Evolutionary conservation across 2,888 invertebrate genomes (phyloP), one percentile per base, ranked within the genome.

Genomic region (Athalia circularis): DNA sequence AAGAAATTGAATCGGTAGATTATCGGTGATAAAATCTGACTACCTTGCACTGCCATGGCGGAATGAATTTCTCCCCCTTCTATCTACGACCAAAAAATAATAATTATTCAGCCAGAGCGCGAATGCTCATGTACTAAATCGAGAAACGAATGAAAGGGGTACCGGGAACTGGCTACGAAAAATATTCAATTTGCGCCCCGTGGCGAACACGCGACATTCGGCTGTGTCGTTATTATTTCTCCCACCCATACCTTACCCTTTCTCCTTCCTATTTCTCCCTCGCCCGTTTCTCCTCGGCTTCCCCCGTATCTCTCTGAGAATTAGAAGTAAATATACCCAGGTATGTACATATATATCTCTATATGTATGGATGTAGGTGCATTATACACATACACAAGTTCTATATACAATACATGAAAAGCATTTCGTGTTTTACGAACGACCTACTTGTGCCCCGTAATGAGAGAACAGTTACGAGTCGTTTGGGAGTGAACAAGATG

Each of bases 161-260:
- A 62, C 76, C 76, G 72, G 72, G 72, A 48, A 72, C 76, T 62
- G 29, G 76, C 76, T 47, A 62, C 45, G 67, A 77, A 70, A 77
- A 72, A 77, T 77, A 77, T 77, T 70, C 77, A 77, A 77, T 77
- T 77, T 70, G 70, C 77, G 48, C 65, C 62, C 70, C 77, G 77
- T 72, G 62, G 61, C 45, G 70, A 77, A 67, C 52, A 61, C 68
- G 77, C 70, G 68, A 77, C 70, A 77, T 77, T 77, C 52, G 70
- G 70, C 48, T 62, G 15, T 61, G 52, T 68, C 77, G 61, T 62
- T 77, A 77, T 59, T 65, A 59, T 77, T 67, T 54, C 4, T 47
- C 15, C 52, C 65, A n/a, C 65, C 13, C 45, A 13, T 52, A n/a
- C 47, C 65, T 64, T 65, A 72, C 61, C 77, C 57, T 50, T 52